A percentile compares a stretch with the other conserved stretches of the same genome.
Conservation (phyloP, 2,113 vertebrate species). For the Amblyornis subalaris region DNA sequence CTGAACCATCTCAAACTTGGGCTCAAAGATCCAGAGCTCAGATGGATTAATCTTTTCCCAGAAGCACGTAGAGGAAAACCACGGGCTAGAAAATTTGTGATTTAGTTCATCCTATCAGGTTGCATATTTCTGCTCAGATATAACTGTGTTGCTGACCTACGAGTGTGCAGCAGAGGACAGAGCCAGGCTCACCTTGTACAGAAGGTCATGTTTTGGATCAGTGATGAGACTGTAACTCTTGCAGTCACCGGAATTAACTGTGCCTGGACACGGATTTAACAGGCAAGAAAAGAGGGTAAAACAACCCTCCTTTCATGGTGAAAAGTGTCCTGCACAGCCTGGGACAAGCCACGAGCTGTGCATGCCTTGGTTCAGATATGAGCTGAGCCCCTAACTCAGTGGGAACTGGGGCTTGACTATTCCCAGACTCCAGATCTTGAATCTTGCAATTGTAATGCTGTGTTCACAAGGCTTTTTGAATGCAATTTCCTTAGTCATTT, state of each 20-base stretch:
- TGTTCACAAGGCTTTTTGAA: neutral
- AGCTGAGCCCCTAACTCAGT: neutral
- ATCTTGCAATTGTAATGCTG: neutral
- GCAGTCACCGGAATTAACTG: neutral
- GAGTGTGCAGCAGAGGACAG: neutral
- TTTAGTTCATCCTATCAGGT: neutral
- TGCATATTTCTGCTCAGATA: neutral
- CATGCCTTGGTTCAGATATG: neutral
- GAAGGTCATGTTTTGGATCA: neutral
- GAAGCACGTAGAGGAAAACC: neutral
- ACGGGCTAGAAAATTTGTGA: neutral
- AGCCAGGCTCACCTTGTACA: neutral
- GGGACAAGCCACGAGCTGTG: neutral
- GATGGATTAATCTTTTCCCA: neutral
- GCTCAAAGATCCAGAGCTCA: neutral
- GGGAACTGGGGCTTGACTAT: neutral
- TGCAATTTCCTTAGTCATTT: conserved; percentile 23
- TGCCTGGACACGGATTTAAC: neutral
- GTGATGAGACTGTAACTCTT: neutral
- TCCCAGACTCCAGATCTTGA: neutral
- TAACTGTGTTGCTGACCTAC: neutral
- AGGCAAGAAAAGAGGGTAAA: neutral
- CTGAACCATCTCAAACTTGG: neutral
- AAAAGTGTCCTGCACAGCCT: neutral
- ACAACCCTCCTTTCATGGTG: neutral